phyloP scores from a whole-genome alignment of 2,113 vertebrate genomes.

The Hipposideros armiger region DNA sequence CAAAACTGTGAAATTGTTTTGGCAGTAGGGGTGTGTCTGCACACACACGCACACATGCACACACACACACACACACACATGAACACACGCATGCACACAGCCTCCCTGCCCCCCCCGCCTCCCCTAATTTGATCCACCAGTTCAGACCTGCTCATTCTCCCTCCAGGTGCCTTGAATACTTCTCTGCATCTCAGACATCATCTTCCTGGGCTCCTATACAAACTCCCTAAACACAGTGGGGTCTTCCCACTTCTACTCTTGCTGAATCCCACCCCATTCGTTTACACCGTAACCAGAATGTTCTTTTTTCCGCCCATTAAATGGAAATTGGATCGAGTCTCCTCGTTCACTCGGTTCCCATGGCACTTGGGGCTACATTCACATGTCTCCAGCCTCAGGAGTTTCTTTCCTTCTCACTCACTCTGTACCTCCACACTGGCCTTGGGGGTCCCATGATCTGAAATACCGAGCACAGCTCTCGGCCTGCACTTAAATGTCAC shows the following conservation, averaged over 20 bases:
- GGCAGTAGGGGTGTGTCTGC: not conserved
- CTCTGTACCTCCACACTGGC: fast-evolving
- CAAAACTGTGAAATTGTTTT: not conserved
- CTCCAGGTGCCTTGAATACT: not conserved
- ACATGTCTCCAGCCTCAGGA: no score
- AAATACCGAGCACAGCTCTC: not conserved
- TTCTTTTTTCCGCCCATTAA: not conserved
- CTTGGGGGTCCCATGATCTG: fast-evolving
- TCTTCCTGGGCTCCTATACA: not conserved
- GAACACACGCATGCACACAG: not conserved
- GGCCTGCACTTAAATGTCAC: not conserved
- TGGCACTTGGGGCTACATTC: not conserved
- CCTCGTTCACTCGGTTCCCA: not conserved
- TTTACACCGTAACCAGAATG: not conserved
- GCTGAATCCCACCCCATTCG: not conserved
- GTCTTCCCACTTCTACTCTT: no score
- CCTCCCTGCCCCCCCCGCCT: no score
- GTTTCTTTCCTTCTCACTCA: not conserved
- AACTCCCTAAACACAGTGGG: fast-evolving
- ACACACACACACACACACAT: not conserved
- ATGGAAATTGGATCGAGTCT: no score
- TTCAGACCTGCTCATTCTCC: not conserved
- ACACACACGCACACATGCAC: not conserved
- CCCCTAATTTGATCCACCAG: fast-evolving
- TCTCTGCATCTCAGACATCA: not conserved